These are phyloP conservation scores for Notodonta dromedarius DNA, from an alignment of 2,888 invertebrate species.

Conservation along the genomic window DNA sequence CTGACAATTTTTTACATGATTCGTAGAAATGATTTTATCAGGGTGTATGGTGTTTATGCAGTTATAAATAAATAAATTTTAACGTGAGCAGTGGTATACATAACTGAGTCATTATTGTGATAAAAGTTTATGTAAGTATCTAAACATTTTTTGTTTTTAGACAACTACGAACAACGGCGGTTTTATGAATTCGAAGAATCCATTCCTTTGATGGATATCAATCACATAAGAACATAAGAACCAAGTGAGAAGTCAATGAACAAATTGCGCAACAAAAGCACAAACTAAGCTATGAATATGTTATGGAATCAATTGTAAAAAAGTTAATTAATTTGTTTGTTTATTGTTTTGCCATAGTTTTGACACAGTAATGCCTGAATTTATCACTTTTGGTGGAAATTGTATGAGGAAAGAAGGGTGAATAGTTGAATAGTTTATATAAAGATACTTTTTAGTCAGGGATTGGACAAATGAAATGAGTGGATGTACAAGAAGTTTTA, in stretches of 20 bases:
- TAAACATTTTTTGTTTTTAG: constrained; percentile 39
- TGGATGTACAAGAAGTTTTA: constrained; percentile 17
- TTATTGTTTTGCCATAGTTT: constrained; percentile 61
- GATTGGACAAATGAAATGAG: background rate
- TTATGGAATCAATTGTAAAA: constrained; percentile 55
- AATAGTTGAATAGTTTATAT: background rate
- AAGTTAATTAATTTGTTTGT: constrained; percentile 55
- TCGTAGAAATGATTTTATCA: background rate
- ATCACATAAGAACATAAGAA: constrained; percentile 42
- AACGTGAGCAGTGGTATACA: background rate
- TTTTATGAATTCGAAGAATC: constrained; percentile 75
- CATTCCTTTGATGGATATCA: constrained; percentile 69
- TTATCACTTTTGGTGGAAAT: constrained; percentile 14
- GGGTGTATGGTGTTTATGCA: background rate
- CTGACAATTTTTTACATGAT: background rate
- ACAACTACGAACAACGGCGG: constrained; percentile 67
- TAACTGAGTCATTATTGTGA: too few relatives aligned
- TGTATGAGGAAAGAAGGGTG: background rate
- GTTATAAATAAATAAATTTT: background rate
- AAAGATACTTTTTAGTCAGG: background rate
- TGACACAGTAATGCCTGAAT: constrained; percentile 36
- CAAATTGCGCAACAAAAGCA: constrained; percentile 74
- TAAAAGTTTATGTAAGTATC: background rate
- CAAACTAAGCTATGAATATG: constrained; percentile 76
- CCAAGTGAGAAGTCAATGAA: constrained; percentile 62